Evolutionary conservation across 2,113 vertebrate genomes (phyloP).

Genomic region (Atherinomorus stipes): DNA sequence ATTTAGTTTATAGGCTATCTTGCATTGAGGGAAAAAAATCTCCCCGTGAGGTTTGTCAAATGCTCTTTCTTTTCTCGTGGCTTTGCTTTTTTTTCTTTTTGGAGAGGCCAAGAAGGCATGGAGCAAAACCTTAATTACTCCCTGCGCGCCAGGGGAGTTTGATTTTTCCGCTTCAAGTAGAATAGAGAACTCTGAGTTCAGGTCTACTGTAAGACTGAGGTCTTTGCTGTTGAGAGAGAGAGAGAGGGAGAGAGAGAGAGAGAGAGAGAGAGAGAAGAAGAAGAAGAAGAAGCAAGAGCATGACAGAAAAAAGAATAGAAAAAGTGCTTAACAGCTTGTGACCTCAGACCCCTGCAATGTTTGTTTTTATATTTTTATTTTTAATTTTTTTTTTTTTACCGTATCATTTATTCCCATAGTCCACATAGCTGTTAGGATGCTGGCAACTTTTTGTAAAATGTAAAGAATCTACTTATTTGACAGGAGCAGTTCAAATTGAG

Average conservation of each 20-base stretch:
- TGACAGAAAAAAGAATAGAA: slow-evolving; percentile 22
- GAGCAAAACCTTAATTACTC: slow-evolving; percentile 81
- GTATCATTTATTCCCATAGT: not conserved
- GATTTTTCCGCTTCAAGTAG: slow-evolving; percentile 73
- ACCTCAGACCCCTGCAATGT: slow-evolving; percentile 9
- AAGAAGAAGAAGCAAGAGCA: not conserved
- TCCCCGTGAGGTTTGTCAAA: slow-evolving; percentile 30
- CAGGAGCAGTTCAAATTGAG: not conserved
- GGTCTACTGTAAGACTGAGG: slow-evolving; percentile 33
- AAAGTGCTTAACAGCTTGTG: slow-evolving; percentile 30
- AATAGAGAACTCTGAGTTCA: slow-evolving; percentile 47
- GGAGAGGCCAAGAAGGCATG: slow-evolving; percentile 69
- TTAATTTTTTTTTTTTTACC: not conserved
- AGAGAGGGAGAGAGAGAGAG: no score
- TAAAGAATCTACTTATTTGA: not conserved
- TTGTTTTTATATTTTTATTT: no score
- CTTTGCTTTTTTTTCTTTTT: slow-evolving; percentile 49
- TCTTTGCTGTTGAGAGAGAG: slow-evolving; percentile 2
- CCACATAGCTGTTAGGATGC: not conserved
- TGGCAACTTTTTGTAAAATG: not conserved
- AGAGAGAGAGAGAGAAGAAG: no score
- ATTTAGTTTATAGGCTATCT: slow-evolving; percentile 29
- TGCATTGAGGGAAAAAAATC: not conserved
- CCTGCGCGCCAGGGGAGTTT: slow-evolving; percentile 73
- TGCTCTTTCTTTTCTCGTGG: slow-evolving; percentile 45